phyloP scores from a whole-genome alignment of 1,140 invertebrate species.

The Aphidius ervi region DNA sequence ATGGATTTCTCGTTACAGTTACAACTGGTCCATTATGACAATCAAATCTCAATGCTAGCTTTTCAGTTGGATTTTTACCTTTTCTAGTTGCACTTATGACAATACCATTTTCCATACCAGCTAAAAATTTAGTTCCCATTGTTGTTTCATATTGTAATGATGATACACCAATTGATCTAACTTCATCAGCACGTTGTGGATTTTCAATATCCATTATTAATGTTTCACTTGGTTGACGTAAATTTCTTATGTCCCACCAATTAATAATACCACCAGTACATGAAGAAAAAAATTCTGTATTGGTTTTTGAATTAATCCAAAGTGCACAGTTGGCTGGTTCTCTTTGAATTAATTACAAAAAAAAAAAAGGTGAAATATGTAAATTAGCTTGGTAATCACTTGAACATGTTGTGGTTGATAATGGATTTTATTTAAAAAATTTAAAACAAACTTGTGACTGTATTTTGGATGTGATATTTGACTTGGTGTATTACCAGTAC shows the following conservation, averaged over 20 bases:
- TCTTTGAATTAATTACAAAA: constrained; percentile 36
- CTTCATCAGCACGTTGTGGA: constrained; percentile 56
- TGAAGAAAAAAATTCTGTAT: constrained; percentile 80
- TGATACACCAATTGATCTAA: constrained; percentile 71
- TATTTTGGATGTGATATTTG: constrained; percentile 41
- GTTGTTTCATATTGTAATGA: constrained; percentile 82
- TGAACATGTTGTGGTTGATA: no score
- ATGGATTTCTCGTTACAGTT: constrained; percentile 76
- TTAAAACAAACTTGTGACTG: constrained; percentile 34
- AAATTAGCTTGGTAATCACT: not conserved
- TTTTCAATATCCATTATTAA: constrained; percentile 76
- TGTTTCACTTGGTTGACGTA: constrained; percentile 72
- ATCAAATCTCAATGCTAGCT: constrained; percentile 67
- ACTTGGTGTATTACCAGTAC: constrained; percentile 64
- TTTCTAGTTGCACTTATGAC: constrained; percentile 73
- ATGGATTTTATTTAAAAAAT: no score
- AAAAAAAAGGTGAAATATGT: not conserved
- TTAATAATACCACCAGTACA: constrained; percentile 78
- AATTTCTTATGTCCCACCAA: constrained; percentile 78
- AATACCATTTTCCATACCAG: constrained; percentile 53
- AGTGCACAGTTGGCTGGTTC: constrained; percentile 67
- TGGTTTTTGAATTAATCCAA: constrained; percentile 79
- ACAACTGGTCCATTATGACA: constrained; percentile 81
- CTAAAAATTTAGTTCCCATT: constrained; percentile 66
- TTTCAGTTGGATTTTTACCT: constrained; percentile 70